phyloP scores from a whole-genome alignment of 2,113 vertebrate species.

The Chlamydotis undulata region DNA sequence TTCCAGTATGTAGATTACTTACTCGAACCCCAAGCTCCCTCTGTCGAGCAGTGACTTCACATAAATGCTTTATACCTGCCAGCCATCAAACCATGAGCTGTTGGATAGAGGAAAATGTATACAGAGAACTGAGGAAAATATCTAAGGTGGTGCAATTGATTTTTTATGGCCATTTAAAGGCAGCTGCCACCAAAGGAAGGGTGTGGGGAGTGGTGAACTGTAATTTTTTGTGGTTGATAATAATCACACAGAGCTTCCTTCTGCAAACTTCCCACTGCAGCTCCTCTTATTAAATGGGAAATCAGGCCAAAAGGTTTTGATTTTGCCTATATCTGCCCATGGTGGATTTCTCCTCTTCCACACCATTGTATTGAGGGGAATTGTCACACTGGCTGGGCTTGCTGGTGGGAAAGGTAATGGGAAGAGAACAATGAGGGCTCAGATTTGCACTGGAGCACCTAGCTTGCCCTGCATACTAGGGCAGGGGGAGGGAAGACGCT shows the following conservation, averaged over 20 bases:
- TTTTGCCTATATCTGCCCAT: not conserved
- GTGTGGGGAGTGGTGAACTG: not conserved
- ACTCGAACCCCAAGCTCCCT: not conserved
- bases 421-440: not conserved
- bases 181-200: not conserved
- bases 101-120: not conserved
- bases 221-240: not conserved
- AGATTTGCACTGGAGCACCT: not conserved
- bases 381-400: not conserved
- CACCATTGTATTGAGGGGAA: not conserved
- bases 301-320: not conserved
- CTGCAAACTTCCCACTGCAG: not conserved
- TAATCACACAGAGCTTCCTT: not conserved
- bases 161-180: not conserved
- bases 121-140: not conserved
- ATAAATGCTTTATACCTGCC: not conserved
- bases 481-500: not conserved
- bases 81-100: not conserved
- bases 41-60: not conserved
- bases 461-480: not conserved
- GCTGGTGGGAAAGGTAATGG: not conserved
- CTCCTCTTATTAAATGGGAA: not conserved
- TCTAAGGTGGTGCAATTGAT: fast-evolving
- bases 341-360: not conserved
- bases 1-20: not conserved